These are phyloP conservation scores for Semaprochilodus insignis DNA, from an alignment of 2,797 vertebrate genomes.

Conservation along the genomic window DNA sequence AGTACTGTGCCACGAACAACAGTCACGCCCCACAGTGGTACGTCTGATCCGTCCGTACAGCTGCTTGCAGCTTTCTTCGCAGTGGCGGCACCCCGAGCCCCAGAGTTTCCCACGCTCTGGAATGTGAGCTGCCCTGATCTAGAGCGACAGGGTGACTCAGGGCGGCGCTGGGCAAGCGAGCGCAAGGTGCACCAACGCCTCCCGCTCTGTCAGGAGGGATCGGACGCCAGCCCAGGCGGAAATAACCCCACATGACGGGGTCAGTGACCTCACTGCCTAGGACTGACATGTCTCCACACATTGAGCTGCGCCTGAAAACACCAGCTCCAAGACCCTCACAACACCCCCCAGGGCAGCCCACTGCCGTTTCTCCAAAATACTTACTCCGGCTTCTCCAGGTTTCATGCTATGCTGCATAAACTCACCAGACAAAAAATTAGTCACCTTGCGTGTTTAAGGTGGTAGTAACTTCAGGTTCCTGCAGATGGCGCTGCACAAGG, in stretches of 20 bases:
- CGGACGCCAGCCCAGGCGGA: slow-evolving; percentile 32
- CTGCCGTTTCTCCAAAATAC: background rate
- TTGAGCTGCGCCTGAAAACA: slow-evolving; percentile 7
- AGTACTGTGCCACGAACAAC: slow-evolving; percentile 2
- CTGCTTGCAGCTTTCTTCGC: slow-evolving; percentile 33
- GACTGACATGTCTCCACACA: slow-evolving; percentile 39
- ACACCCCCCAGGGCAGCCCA: background rate
- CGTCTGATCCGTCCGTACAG: slow-evolving; percentile 36
- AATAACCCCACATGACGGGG: slow-evolving; percentile 51
- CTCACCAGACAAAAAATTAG: no score
- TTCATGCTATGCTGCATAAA: background rate
- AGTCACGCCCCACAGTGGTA: background rate
- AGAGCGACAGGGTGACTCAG: slow-evolving; percentile 50
- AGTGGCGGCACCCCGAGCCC: background rate
- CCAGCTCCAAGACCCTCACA: slow-evolving; percentile 10
- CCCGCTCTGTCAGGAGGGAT: slow-evolving; percentile 63
- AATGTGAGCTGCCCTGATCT: slow-evolving; percentile 52
- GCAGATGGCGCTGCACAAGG: no score
- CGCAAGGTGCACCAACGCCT: slow-evolving; percentile 58
- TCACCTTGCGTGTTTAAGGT: no score
- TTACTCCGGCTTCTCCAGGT: background rate
- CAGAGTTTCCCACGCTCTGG: slow-evolving; percentile 29
- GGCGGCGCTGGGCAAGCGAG: slow-evolving; percentile 20
- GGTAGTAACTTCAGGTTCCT: no score
- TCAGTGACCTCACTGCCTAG: slow-evolving; percentile 40